phyloP scores from a whole-genome alignment of 2,888 invertebrate species.

The Ornithoptera priamus region DNA sequence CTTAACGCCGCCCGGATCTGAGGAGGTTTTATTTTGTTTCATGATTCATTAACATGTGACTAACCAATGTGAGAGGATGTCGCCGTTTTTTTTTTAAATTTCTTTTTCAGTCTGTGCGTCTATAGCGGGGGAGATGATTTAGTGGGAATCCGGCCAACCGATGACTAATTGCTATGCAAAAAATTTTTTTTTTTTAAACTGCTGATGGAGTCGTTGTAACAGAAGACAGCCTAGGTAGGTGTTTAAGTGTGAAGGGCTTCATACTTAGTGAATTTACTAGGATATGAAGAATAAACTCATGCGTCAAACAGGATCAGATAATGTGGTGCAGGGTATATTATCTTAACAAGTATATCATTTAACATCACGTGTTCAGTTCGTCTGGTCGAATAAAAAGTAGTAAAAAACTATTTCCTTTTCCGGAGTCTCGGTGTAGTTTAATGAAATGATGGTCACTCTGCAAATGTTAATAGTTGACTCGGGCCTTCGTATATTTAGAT shows the following conservation, averaged over 20 bases:
- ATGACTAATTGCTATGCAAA: constrained; percentile 12
- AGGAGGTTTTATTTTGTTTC: constrained; percentile 19
- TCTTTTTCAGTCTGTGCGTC: constrained; percentile 20
- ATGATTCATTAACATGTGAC: constrained; percentile 27
- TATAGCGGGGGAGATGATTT: constrained; percentile 16
- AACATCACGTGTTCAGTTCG: too few relatives aligned
- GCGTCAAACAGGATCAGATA: too few relatives aligned
- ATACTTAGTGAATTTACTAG: too few relatives aligned
- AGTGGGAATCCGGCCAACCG: constrained; percentile 19
- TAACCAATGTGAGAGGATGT: constrained; percentile 26
- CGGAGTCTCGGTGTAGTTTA: constrained; percentile 6
- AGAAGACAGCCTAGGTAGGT: too few relatives aligned
- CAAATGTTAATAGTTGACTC: constrained; percentile 21
- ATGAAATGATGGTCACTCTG: constrained; percentile 15
- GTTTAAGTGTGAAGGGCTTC: too few relatives aligned
- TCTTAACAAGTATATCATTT: too few relatives aligned
- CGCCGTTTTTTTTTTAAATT: constrained; percentile 14
- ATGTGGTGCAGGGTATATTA: too few relatives aligned
- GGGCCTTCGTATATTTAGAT: constrained; percentile 26
- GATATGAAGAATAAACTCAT: too few relatives aligned
- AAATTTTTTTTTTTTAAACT: neutral
- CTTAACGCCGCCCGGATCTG: constrained; percentile 14
- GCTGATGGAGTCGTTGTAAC: too few relatives aligned
- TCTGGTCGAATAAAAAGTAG: too few relatives aligned
- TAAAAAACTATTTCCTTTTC: too few relatives aligned